Evolutionary conservation across 2,888 invertebrate genomes (phyloP).

Genomic region (Balanococcus diminutus): DNA sequence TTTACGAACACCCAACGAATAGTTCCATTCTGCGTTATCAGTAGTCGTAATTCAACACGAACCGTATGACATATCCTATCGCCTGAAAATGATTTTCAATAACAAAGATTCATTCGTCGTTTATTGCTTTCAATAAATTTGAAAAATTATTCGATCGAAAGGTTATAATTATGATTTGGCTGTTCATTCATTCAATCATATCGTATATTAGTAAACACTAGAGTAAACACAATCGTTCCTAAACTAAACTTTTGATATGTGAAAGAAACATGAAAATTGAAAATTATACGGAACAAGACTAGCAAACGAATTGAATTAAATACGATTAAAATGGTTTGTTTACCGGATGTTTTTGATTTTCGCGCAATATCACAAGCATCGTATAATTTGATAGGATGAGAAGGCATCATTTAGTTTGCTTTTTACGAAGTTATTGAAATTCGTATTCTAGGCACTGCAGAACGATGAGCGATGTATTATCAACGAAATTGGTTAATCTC

Average conservation of each 20-base stretch:
- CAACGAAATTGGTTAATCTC: too few species aligned
- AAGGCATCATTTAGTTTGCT: conserved; percentile 4
- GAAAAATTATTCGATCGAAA: not conserved
- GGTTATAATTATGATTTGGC: too few species aligned
- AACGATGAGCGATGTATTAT: not conserved
- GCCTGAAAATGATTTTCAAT: not conserved
- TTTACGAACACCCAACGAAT: not conserved
- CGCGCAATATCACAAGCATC: not conserved
- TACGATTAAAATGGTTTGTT: conserved; percentile 21
- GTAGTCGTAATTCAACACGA: not conserved
- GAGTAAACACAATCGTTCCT: not conserved
- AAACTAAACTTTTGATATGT: not conserved
- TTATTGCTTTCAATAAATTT: not conserved
- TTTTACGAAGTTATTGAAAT: not conserved
- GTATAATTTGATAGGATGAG: not conserved
- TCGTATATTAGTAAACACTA: too few species aligned
- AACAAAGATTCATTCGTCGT: not conserved
- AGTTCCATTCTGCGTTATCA: not conserved
- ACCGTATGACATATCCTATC: not conserved
- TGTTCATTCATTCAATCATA: too few species aligned
- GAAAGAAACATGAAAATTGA: not conserved
- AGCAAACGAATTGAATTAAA: conserved; percentile 16
- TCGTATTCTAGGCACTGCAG: not conserved
- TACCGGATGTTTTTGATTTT: conserved; percentile 43
- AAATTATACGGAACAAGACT: conserved; percentile 2